Conservation (phyloP, 2,113 vertebrate genomes). For the Eleginops maclovinus region DNA sequence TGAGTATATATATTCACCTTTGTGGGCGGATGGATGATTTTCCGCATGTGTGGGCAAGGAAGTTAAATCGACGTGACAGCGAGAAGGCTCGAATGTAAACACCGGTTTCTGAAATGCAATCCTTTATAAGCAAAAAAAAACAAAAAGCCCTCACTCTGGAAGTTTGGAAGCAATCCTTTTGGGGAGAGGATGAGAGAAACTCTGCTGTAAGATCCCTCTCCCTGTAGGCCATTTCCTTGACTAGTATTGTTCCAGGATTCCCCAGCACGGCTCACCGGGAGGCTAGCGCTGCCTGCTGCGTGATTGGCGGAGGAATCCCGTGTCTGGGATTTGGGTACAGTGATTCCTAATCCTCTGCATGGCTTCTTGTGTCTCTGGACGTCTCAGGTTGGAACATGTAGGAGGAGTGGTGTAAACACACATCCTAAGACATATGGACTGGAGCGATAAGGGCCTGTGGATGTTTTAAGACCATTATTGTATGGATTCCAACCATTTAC, state of each 20-base stretch:
- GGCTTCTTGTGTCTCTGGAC: constrained; percentile 65
- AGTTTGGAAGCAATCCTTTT: constrained; percentile 52
- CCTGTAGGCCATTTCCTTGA: constrained; percentile 61
- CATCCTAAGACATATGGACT: constrained; percentile 71
- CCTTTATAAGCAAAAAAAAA: constrained; percentile 43
- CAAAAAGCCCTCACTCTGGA: not conserved
- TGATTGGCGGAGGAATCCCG: constrained; percentile 56
- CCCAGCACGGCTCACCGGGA: constrained; percentile 60
- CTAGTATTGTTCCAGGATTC: constrained; percentile 76
- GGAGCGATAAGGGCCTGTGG: constrained; percentile 74
- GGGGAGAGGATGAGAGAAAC: constrained; percentile 58
- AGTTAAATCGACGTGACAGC: constrained; percentile 67
- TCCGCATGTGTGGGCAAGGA: constrained; percentile 56
- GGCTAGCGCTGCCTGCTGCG: constrained; percentile 51
- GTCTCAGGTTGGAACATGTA: constrained; percentile 77
- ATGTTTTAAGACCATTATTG: constrained; percentile 73
- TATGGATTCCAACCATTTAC: constrained; percentile 71
- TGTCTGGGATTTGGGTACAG: constrained; percentile 74
- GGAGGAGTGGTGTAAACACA: constrained; percentile 68
- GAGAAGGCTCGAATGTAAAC: constrained; percentile 60
- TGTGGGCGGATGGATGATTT: constrained; percentile 58
- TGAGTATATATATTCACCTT: constrained; percentile 45
- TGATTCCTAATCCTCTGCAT: constrained; percentile 69
- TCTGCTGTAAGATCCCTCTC: constrained; percentile 51
- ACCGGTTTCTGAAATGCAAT: constrained; percentile 58